Percentiles rank a stretch among this genome's conserved stretches.
These are phyloP conservation scores for Plutella xylostella DNA, from an alignment of 2,888 invertebrate species.

Conservation along the genomic window DNA sequence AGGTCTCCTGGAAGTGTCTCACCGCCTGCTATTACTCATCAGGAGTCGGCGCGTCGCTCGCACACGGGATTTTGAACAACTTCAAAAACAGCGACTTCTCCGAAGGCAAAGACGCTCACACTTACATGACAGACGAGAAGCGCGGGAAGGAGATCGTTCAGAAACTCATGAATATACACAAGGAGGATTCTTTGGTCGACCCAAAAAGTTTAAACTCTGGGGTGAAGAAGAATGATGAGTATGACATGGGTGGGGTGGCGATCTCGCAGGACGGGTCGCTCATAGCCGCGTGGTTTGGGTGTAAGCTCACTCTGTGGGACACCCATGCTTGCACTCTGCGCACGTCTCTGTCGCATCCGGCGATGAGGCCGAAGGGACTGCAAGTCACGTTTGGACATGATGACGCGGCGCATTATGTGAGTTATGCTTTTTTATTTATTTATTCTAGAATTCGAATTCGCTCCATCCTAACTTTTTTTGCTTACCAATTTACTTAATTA, in stretches of 20 bases:
- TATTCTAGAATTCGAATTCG: too few species aligned
- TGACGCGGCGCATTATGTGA: slow-evolving; percentile 61
- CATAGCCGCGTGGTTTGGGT: slow-evolving; percentile 64
- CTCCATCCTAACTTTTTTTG: too few species aligned
- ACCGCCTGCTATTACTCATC: slow-evolving; percentile 61
- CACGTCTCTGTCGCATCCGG: slow-evolving; percentile 53
- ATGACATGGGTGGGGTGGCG: slow-evolving; percentile 53
- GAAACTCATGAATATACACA: slow-evolving; percentile 46
- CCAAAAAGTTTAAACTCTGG: slow-evolving; percentile 21
- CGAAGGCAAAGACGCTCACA: slow-evolving; percentile 21
- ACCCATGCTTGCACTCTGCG: slow-evolving; percentile 46
- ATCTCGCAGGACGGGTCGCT: slow-evolving; percentile 60
- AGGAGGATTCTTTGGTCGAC: slow-evolving; percentile 27
- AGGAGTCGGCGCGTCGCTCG: slow-evolving; percentile 39
- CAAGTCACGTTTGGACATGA: slow-evolving; percentile 53
- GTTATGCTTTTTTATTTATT: too few species aligned
- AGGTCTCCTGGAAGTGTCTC: slow-evolving; percentile 39
- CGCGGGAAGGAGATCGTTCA: slow-evolving; percentile 33
- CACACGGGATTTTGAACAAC: slow-evolving; percentile 41
- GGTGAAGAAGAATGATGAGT: slow-evolving; percentile 27
- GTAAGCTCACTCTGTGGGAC: slow-evolving; percentile 59
- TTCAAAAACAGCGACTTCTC: slow-evolving; percentile 32
- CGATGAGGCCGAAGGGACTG: slow-evolving; percentile 48
- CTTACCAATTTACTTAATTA: too few species aligned
- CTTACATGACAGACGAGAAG: slow-evolving; percentile 30